Evolutionary conservation across 1,140 invertebrate species (phyloP), one percentile per base, ranked within the genome.

Genomic region (Dinoponera quadriceps): DNA sequence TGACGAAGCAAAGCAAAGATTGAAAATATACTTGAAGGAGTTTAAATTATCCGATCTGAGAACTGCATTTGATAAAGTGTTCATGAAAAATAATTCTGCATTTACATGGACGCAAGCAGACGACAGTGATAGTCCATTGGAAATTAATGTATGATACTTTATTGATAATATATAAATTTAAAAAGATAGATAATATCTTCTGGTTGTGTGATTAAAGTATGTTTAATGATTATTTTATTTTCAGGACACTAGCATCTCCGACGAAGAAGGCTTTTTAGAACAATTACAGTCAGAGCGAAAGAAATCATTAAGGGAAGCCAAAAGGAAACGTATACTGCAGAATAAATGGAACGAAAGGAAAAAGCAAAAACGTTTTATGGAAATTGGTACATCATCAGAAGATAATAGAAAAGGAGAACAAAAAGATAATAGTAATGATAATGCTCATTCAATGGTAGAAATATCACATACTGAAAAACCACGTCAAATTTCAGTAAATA

Each of bases 21-120:
- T 91, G 11, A 75, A 77, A 55, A 11, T 1, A 25, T 80, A 22
- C 18, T 18, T 91, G 7, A 82, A 69, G 13, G 38, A 29, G 4
- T 91, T 91, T 13, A 86, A 84, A 44, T 18, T 11, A 1, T 25
- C 25, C 14, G 49, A 84, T 25, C 66, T 91, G 9, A 9, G 27
- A 22, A 74, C 20, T 38, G 89, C 88, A 38, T 86, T 91, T 44
- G 72, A 88, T 2, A 65, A 66, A 18, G 49, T 90, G 3, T 59
- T 69, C 11, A 20, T 44, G 2, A 5, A 59, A 4, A 14, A 48
- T 0, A 44, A 83, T 25, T 22, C 75, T 22, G 3, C 1, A 33
- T 88, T 86, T 82, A 25, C 9, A 20, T 89, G 89, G 89, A 11
- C 13, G 27, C 60, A 20, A 14, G 25, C 49, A n/a, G 25, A 55